Conservation (phyloP, 2,113 vertebrate genomes). For the Zonotrichia leucophrys region DNA sequence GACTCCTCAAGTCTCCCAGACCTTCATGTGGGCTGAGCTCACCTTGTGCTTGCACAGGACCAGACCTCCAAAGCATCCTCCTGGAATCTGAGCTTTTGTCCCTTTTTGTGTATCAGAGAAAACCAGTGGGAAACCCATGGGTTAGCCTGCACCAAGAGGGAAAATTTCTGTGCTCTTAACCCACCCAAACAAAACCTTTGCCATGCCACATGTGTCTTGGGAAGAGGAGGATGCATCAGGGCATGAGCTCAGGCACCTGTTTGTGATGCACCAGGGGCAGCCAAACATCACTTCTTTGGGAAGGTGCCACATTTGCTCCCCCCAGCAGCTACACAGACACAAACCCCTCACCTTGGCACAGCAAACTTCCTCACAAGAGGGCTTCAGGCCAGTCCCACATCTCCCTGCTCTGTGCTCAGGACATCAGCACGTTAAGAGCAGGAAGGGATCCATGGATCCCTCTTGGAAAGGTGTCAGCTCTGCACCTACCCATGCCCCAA, state of each 20-base stretch:
- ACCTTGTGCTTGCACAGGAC: not conserved
- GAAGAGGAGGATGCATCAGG: not conserved
- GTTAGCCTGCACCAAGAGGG: not conserved
- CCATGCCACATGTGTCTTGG: accelerated
- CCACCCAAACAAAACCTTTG: not conserved
- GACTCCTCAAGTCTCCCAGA: not conserved
- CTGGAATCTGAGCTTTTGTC: not conserved
- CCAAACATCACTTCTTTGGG: not conserved
- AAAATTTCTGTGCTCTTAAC: not conserved
- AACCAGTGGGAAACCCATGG: accelerated
- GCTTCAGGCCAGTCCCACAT: not conserved
- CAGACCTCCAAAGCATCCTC: accelerated
- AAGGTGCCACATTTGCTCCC: not conserved
- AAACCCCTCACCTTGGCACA: not conserved
- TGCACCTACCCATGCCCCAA: accelerated
- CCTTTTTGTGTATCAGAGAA: not conserved
- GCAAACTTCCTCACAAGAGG: not conserved
- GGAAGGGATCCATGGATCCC: accelerated
- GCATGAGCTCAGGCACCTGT: not conserved
- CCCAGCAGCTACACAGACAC: not conserved
- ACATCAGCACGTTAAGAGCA: accelerated
- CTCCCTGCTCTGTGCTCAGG: accelerated
- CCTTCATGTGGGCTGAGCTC: not conserved
- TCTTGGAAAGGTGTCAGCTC: not conserved
- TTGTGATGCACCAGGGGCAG: not conserved